These are phyloP conservation scores for Diabrotica undecimpunctata DNA, from an alignment of 1,140 invertebrate genomes.

Conservation along the genomic window DNA sequence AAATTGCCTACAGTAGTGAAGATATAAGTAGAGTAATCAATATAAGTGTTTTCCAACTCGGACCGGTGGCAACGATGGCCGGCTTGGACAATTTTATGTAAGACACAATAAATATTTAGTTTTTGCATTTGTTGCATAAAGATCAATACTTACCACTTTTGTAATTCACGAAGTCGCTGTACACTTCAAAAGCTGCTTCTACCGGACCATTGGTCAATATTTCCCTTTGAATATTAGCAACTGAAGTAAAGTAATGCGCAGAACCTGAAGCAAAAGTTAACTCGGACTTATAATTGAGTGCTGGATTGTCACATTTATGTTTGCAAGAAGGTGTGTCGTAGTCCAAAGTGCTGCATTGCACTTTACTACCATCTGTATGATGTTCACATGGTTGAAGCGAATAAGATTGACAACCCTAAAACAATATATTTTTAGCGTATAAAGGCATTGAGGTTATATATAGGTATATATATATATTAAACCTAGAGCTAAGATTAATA, in stretches of 20 bases:
- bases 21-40: no score
- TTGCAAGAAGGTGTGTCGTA: slow-evolving; percentile 57
- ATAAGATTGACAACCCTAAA: slow-evolving; percentile 51
- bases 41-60: no score
- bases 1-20: no score
- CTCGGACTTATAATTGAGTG: neutral
- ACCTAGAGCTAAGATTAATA: no score
- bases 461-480: no score
- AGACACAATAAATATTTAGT: no score
- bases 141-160: slow-evolving; percentile 52
- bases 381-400: slow-evolving; percentile 55
- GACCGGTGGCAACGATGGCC: no score
- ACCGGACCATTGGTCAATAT: slow-evolving; percentile 28
- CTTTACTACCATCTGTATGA: slow-evolving; percentile 52
- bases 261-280: neutral
- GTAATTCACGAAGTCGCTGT: slow-evolving; percentile 64
- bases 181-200: slow-evolving; percentile 49
- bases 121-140: no score
- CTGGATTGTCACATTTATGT: slow-evolving; percentile 51
- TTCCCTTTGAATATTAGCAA: slow-evolving; percentile 26
- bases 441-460: no score
- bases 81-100: no score
- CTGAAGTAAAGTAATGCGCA: neutral
- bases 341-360: slow-evolving; percentile 13
- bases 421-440: neutral